Conservation (phyloP, 2,888 invertebrate species). For the Chymomyza amoena region DNA sequence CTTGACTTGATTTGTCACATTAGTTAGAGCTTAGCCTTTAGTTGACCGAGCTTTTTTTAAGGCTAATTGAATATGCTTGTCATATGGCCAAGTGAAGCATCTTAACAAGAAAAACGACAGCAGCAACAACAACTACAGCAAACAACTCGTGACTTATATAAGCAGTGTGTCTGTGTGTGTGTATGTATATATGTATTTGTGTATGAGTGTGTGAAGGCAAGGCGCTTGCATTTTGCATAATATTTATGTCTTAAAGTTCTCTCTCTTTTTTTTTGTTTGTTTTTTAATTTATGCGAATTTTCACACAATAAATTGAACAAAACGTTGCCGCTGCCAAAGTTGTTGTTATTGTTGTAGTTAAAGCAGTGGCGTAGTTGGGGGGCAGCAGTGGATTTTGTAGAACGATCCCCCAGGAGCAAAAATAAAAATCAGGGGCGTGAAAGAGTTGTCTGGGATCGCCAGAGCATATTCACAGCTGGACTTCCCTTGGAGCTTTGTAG, state of each 20-base stretch:
- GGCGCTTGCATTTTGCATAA: constrained; percentile 66
- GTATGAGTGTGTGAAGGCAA: constrained; percentile 1
- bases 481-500: too few relatives aligned
- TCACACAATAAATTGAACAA: constrained; percentile 74
- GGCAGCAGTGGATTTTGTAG: too few relatives aligned
- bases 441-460: too few relatives aligned
- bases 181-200: background rate
- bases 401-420: too few relatives aligned
- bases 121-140: constrained; percentile 16
- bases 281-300: constrained; percentile 71
- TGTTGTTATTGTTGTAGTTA: background rate
- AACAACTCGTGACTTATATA: constrained; percentile 42
- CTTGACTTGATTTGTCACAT: constrained; percentile 8
- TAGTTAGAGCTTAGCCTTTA: background rate
- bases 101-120: background rate
- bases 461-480: too few relatives aligned
- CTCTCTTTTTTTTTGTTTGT: constrained; percentile 14
- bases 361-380: too few relatives aligned
- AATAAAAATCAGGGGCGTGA: too few relatives aligned
- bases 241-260: constrained; percentile 61
- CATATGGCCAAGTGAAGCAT: background rate
- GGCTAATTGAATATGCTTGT: constrained; percentile 66
- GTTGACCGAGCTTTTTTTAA: background rate
- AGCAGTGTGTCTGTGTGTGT: constrained; percentile 7
- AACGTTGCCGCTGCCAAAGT: constrained; percentile 46